Evolutionary conservation across 2,888 invertebrate species (phyloP), one percentile per base, ranked within the genome.

Genomic region (Thera britannica): DNA sequence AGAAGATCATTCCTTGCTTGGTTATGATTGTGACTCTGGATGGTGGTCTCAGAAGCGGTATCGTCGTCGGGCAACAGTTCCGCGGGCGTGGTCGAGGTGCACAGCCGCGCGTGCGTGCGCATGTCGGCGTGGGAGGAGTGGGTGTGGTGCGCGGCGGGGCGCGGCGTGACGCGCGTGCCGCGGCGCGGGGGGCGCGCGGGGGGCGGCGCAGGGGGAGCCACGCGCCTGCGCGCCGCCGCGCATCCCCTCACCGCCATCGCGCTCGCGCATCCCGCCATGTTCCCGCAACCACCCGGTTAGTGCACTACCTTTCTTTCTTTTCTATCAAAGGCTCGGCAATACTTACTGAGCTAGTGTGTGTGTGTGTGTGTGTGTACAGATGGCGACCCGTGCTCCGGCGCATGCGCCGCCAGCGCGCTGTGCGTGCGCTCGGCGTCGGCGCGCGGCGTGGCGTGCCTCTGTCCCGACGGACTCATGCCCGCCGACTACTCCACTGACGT

Each of bases 391-490:
- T 97, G 97, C 82, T 82, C 83, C 55, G 87, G 63, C 23, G 61
- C 82, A 58, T 97, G 97, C 85, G 94, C 95, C 78, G 81, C 90
- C 59, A 95, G 94, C 71, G 96, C 96, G 51, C 94, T 97, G 75
- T 95, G 95, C 83, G 89, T 95, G 79, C 90, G 94, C 68, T 86
- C 94, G 67, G 86, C 90, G 66, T 87, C 87, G 67, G 88, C 92
- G 77, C 79, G 84, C 74, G 83, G 79, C 65, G 84, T 82, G 79
- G 81, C 88, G 36, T 95, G 95, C 77, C 89, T 94, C 68, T 95
- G 95, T 69, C 94, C 95, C 62, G 95, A 95, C 81, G 94, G 94
- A 0, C 90, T 94, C 41, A 78, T 83, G 65, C 83, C 94, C 34
- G 63, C 72, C 51, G 76, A 75, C 52, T 72, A 78, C 55, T 58